These are phyloP conservation scores for Trichonephila inaurata DNA, from an alignment of 1,140 invertebrate species.

Conservation along the genomic window DNA sequence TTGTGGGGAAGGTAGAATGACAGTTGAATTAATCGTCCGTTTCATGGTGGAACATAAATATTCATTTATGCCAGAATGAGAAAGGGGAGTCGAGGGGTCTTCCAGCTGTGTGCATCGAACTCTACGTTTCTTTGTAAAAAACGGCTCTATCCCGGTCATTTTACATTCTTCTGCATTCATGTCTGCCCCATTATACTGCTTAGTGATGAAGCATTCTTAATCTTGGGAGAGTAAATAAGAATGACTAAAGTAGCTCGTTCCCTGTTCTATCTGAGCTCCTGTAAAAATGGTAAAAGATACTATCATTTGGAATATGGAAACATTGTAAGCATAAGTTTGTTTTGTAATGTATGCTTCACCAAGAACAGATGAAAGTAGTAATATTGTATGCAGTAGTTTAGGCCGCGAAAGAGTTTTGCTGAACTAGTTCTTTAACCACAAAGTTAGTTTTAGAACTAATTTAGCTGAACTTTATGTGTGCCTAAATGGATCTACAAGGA, in stretches of 20 bases:
- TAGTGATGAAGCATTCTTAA: background rate
- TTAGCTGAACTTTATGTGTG: too few species aligned
- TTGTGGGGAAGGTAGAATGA: conserved; percentile 56
- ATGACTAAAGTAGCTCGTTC: background rate
- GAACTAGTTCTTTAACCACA: too few species aligned
- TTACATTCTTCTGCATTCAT: conserved; percentile 48
- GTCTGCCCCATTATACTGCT: conserved; percentile 11
- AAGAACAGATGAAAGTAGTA: background rate
- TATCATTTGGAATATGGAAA: background rate
- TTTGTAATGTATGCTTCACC: background rate
- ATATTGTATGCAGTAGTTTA: too few species aligned
- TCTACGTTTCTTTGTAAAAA: conserved; percentile 32
- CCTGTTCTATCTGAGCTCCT: background rate
- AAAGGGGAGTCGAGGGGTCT: background rate
- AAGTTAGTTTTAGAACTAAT: too few species aligned
- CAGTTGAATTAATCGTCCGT: conserved; percentile 63
- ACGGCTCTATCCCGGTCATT: conserved; percentile 28
- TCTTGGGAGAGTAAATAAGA: background rate
- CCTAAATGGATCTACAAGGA: too few species aligned
- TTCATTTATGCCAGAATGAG: conserved; percentile 65
- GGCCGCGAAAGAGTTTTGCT: too few species aligned
- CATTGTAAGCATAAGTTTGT: background rate
- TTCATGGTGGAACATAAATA: conserved; percentile 64
- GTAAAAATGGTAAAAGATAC: background rate
- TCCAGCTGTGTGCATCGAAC: conserved; percentile 46